Conservation (phyloP, 1,140 invertebrate species). For the Pseudomyrmex pallidus region DNA sequence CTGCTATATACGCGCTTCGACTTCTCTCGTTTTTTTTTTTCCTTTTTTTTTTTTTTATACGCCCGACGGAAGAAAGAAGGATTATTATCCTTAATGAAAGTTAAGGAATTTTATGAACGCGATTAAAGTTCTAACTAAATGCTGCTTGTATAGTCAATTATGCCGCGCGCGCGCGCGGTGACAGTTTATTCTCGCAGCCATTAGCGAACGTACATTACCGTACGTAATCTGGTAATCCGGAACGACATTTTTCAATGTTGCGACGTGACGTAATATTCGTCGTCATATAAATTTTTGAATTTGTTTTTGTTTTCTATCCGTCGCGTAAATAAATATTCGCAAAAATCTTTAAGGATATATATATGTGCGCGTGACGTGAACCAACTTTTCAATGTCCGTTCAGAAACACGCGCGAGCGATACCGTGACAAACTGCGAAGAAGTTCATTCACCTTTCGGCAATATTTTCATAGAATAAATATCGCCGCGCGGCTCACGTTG, state of each 20-base stretch:
- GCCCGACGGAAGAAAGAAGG: not conserved
- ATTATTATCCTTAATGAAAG: constrained; percentile 32
- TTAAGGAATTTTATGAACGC: constrained; percentile 11
- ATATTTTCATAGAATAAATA: constrained; percentile 57
- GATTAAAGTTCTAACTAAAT: not conserved
- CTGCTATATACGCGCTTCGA: not conserved
- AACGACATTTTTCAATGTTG: too few relatives aligned
- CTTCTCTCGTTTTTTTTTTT: not conserved
- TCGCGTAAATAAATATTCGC: too few relatives aligned
- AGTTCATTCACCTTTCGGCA: constrained; percentile 28
- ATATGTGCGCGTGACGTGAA: too few relatives aligned
- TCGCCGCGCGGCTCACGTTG: constrained; percentile 26
- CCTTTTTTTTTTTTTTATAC: not conserved
- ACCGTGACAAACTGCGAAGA: constrained; percentile 25
- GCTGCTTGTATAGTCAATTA: constrained; percentile 29
- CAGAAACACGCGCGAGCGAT: not conserved
- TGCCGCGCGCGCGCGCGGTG: not conserved
- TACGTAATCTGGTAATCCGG: too few relatives aligned
- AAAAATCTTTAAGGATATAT: not conserved
- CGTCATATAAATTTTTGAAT: not conserved
- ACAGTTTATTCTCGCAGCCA: not conserved
- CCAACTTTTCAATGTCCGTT: not conserved
- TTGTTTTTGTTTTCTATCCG: not conserved
- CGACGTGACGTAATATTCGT: too few relatives aligned
- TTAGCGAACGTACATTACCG: constrained; percentile 18